Conservation (phyloP, 2,113 vertebrate species). For the Anarrhichthys ocellatus region DNA sequence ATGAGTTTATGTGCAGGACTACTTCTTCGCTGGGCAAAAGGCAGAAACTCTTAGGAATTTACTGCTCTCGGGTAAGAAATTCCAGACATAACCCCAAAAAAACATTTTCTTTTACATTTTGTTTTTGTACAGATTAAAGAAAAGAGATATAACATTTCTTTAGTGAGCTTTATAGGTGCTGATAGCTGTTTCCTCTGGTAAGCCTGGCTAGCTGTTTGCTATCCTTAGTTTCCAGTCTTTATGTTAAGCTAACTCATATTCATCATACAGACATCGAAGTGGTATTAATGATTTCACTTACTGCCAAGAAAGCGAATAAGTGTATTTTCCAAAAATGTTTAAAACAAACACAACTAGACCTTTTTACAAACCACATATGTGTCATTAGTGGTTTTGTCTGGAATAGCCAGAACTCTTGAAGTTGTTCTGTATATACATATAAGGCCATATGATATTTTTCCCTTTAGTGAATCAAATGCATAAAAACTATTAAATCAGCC, state of each 20-base stretch:
- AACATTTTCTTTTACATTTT: neutral
- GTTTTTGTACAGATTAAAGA: neutral
- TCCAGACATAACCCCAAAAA: neutral
- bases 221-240: neutral
- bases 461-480: slow-evolving; percentile 5
- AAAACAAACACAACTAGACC: slow-evolving; percentile 4
- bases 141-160: neutral
- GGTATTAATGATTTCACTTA: neutral
- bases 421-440: neutral
- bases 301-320: neutral
- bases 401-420: neutral
- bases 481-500: neutral
- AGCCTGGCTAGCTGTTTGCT: neutral
- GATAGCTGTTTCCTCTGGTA: neutral
- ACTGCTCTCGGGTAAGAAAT: neutral
- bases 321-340: neutral
- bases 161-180: neutral
- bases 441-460: neutral
- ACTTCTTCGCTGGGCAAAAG: neutral
- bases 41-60: neutral
- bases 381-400: neutral
- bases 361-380: slow-evolving; percentile 11
- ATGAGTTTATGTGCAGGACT: neutral
- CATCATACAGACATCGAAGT: neutral
- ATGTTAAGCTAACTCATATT: neutral